These are phyloP conservation scores for Lagorchestes hirsutus DNA, from an alignment of 2,797 vertebrate genomes.

Conservation along the genomic window DNA sequence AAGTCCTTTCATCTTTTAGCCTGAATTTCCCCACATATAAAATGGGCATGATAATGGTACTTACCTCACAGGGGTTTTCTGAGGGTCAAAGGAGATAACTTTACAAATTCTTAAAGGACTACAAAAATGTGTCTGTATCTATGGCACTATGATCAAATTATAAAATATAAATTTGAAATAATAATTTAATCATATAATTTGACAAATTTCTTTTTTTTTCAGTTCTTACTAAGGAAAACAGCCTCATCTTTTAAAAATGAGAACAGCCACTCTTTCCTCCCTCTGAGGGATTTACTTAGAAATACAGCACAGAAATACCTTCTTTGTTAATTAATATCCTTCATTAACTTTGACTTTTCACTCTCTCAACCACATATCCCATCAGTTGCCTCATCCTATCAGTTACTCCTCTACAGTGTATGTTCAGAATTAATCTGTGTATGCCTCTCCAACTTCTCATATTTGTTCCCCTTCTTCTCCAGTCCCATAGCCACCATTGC, in stretches of 20 bases:
- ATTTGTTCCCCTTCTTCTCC: background rate
- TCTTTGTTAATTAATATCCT: background rate
- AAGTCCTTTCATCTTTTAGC: background rate
- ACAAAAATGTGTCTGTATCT: background rate
- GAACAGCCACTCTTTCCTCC: too few species aligned
- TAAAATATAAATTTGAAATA: too few species aligned
- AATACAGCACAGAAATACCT: background rate
- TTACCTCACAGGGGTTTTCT: background rate
- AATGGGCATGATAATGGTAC: background rate
- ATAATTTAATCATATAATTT: background rate
- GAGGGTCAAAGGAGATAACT: background rate
- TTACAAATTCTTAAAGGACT: background rate
- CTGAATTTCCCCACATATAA: background rate
- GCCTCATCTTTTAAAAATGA: too few species aligned
- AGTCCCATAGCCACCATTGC: background rate
- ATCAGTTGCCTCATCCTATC: background rate
- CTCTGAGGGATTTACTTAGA: too few species aligned
- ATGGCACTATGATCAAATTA: too few species aligned
- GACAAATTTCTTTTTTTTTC: background rate
- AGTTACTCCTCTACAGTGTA: background rate
- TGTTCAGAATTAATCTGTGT: too few species aligned
- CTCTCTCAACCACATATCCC: background rate
- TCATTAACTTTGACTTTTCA: background rate
- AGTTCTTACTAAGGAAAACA: too few species aligned
- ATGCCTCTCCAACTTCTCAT: background rate